Conservation (phyloP, 2,888 invertebrate species). For the Lysandra bellargus region DNA sequence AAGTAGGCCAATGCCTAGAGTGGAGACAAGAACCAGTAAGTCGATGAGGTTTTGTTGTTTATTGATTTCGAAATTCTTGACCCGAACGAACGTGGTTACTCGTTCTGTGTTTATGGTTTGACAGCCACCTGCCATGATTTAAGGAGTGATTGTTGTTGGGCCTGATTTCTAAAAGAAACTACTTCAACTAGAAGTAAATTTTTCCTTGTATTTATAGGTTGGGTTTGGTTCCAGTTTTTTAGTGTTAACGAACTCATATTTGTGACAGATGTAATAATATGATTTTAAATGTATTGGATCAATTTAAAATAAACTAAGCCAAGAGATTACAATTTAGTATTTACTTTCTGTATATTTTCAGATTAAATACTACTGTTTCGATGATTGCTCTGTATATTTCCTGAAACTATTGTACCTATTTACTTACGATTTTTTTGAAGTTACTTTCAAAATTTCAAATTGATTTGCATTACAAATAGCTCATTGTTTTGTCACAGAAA, state of each 20-base stretch:
- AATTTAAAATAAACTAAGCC: not conserved
- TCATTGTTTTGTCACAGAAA: not conserved
- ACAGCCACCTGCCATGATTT: slow-evolving; percentile 17
- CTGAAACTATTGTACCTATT: no score
- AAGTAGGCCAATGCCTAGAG: slow-evolving; percentile 14
- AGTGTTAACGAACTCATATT: slow-evolving; percentile 1
- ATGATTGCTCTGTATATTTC: no score
- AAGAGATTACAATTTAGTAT: not conserved
- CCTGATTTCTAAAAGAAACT: slow-evolving; percentile 4
- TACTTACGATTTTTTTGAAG: no score
- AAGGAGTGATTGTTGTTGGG: not conserved
- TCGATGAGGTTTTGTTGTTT: slow-evolving; percentile 2
- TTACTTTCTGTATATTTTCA: not conserved
- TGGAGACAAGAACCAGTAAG: not conserved
- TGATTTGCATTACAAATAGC: slow-evolving; percentile 5
- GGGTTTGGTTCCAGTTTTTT: not conserved
- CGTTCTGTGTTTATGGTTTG: slow-evolving; percentile 17
- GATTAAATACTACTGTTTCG: not conserved
- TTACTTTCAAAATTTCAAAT: not conserved
- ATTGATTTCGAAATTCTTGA: slow-evolving; percentile 23
- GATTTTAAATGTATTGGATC: not conserved
- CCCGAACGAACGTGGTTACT: slow-evolving; percentile 12
- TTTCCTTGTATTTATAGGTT: not conserved
- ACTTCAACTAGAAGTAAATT: not conserved
- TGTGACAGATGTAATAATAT: not conserved